Evolutionary conservation across 1,140 invertebrate species (phyloP).

Genomic region (Melipona quadrifasciata): DNA sequence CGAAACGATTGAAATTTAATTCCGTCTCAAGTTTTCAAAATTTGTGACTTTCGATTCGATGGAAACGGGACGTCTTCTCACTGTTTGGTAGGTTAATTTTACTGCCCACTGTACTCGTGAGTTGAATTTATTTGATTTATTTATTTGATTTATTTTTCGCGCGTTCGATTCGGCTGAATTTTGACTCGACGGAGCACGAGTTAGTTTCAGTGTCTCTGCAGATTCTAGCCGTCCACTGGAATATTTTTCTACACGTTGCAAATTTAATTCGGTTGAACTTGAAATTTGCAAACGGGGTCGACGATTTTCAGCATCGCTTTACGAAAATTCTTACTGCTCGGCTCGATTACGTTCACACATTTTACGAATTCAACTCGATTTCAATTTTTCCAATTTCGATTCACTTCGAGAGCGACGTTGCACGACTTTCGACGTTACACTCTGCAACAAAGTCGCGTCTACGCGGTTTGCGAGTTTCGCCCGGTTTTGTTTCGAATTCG

Average conservation of each 20-base stretch:
- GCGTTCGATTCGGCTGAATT: neutral
- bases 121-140: too few species aligned
- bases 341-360: neutral
- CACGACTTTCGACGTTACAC: neutral
- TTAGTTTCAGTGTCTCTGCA: too few species aligned
- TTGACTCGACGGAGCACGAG: neutral
- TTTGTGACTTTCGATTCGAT: neutral
- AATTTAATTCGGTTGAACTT: too few species aligned
- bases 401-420: neutral
- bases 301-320: neutral
- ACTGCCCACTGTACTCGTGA: too few species aligned
- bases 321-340: neutral
- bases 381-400: neutral
- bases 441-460: too few species aligned
- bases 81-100: too few species aligned
- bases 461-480: too few species aligned
- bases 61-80: neutral
- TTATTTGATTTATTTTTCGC: neutral
- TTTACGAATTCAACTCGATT: neutral
- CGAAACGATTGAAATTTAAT: neutral
- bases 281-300: too few species aligned
- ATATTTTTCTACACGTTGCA: too few species aligned
- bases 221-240: too few species aligned
- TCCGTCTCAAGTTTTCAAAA: neutral
- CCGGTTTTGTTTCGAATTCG: too few species aligned